Evolutionary conservation across 92 coral and sea anemone species (phyloP).

Genomic region (Phenganax stokvisi): DNA sequence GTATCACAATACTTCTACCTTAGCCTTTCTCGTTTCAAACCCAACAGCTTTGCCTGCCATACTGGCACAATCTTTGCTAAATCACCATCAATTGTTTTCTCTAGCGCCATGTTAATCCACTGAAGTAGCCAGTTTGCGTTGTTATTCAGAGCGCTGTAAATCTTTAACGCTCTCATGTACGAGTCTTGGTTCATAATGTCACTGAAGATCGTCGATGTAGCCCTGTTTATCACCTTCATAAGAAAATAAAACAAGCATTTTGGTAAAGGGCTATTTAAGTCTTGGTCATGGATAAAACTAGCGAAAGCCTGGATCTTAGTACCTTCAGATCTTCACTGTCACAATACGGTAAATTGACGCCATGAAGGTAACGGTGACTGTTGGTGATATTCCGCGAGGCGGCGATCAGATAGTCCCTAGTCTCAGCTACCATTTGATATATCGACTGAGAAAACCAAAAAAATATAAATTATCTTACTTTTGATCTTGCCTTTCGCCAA

Average conservation of each 20-base stretch:
- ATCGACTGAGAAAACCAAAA: conserved; percentile 53
- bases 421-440: conserved; percentile 94
- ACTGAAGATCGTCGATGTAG: conserved; percentile 68
- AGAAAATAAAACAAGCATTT: background rate
- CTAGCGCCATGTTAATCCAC: conserved; percentile 75
- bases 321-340: conserved; percentile 64
- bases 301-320: background rate
- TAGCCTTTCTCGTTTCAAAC: conserved; percentile 75
- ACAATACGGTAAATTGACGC: conserved; percentile 69
- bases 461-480: background rate
- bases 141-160: conserved; percentile 52
- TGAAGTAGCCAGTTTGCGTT: conserved; percentile 56
- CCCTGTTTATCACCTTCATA: conserved; percentile 44
- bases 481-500: too few species aligned
- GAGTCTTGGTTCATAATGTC: conserved; percentile 59
- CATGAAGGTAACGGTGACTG: conserved; percentile 55
- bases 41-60: conserved; percentile 65
- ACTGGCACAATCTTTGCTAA: conserved; percentile 46
- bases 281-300: too few species aligned
- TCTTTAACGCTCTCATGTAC: conserved; percentile 54
- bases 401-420: conserved; percentile 82
- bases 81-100: conserved; percentile 68
- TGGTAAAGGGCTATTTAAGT: background rate
- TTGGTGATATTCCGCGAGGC: conserved; percentile 67
- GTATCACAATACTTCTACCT: conserved; percentile 7